Conservation (phyloP, 2,888 invertebrate species). For the Nasonovia ribisnigri region DNA sequence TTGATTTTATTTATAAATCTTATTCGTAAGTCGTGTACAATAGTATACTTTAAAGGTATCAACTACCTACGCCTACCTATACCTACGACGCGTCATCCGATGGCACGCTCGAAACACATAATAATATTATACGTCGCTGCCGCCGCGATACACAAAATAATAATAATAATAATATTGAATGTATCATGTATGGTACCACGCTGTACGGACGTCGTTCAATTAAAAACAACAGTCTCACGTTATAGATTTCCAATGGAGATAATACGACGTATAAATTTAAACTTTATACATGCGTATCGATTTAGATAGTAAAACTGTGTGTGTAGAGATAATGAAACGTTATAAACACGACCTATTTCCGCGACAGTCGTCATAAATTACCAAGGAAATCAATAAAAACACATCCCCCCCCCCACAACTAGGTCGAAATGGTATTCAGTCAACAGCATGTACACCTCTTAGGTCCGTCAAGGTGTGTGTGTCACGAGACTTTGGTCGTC, state of each 20-base stretch:
- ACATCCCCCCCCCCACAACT: background rate
- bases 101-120: background rate
- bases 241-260: background rate
- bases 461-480: background rate
- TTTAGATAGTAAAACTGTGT: background rate
- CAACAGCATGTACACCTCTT: background rate
- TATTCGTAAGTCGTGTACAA: conserved; percentile 3
- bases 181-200: background rate
- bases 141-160: background rate
- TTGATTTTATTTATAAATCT: conserved; percentile 1
- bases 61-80: background rate
- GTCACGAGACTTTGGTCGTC: background rate
- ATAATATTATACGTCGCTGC: background rate
- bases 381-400: background rate
- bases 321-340: conserved; percentile 2
- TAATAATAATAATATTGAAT: background rate
- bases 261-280: background rate
- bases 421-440: background rate
- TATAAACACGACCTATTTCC: background rate
- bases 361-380: background rate
- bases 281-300: background rate
- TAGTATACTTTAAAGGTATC: background rate
- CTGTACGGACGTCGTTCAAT: background rate
- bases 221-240: conserved; percentile 16
- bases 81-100: background rate